Evolutionary conservation across 2,113 vertebrate species (phyloP), one percentile per base, ranked within the genome.

Genomic region (Neofelis nebulosa): DNA sequence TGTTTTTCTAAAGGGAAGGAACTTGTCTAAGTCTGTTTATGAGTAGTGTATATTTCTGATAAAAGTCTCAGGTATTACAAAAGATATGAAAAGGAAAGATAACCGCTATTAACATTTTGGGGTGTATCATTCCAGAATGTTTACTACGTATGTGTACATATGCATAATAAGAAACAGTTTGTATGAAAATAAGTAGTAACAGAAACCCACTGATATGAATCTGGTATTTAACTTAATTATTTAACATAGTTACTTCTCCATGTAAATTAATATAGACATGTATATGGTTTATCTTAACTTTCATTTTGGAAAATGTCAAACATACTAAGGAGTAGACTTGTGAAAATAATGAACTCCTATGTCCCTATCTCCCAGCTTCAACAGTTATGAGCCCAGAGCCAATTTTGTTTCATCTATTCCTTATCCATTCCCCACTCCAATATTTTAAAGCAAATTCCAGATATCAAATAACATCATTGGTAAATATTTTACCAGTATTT

Each of bases 391-490:
- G 84, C 5, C 76, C 33, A 84, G 16, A 68, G 55, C 29, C 4
- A 11, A 5, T 80, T 96, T 84, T 85, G 10, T 80, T 85, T 95
- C 55, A 6, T 61, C 4, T 76, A 1, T 69, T 41, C 31, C 16
- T 38, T 76, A 69, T 61, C 45, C 3, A 7, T 33, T 83, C 33
- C 25, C 41, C 23, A 74, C 15, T 69, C 36, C 15, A 21, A 61
- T 88, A 83, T 94, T 76, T 88, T 88, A n/a, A 91, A 78, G 69
- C n/a, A 94, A 94, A 91, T 83, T 80, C 31, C 31, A 85, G 55
- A 80, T 15, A 73, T 41, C 15, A 61, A 41, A 65, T 90, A 69
- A 63, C 57, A 74, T 61, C 19, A 73, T 29, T 38, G 33, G 9
- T 71, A 95, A 94, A 74, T 50, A 88, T 91, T 88, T 89, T 12